These are phyloP conservation scores for Herminia tarsipennalis DNA, from an alignment of 2,888 invertebrate genomes.

Conservation along the genomic window DNA sequence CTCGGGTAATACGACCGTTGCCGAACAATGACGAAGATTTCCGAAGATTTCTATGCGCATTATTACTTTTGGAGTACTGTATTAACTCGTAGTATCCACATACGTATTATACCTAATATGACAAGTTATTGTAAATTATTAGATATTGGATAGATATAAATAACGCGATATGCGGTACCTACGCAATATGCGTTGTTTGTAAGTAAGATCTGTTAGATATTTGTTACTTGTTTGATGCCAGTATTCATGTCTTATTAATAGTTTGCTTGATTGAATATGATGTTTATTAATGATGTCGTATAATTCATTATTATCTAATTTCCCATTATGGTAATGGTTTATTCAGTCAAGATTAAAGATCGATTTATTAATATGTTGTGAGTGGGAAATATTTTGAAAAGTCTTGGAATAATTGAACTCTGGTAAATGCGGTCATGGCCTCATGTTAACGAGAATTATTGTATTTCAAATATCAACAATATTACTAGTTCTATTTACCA, in stretches of 20 bases:
- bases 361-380: constrained; percentile 17
- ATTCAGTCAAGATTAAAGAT: constrained; percentile 11
- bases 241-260: constrained; percentile 50
- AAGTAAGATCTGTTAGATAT: constrained; percentile 43
- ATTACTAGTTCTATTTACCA: too few relatives aligned
- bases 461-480: too few relatives aligned
- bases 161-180: too few relatives aligned
- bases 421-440: too few relatives aligned
- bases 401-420: too few relatives aligned
- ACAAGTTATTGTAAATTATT: constrained; percentile 42
- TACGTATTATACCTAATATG: constrained; percentile 36
- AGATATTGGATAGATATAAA: constrained; percentile 43
- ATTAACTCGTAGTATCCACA: too few relatives aligned
- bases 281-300: constrained; percentile 52
- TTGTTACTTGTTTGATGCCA: constrained; percentile 31
- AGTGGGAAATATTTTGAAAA: too few relatives aligned
- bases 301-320: constrained; percentile 42
- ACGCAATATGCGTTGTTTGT: constrained; percentile 33
- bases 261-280: constrained; percentile 53
- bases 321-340: constrained; percentile 34
- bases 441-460: too few relatives aligned
- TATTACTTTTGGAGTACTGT: too few relatives aligned
- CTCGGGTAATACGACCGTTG: too few relatives aligned
- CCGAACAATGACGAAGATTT: too few relatives aligned
- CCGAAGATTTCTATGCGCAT: too few relatives aligned